Base-by-base conservation (phyloP, 1,140 invertebrate species). In the Batillaria attramentaria region DNA sequence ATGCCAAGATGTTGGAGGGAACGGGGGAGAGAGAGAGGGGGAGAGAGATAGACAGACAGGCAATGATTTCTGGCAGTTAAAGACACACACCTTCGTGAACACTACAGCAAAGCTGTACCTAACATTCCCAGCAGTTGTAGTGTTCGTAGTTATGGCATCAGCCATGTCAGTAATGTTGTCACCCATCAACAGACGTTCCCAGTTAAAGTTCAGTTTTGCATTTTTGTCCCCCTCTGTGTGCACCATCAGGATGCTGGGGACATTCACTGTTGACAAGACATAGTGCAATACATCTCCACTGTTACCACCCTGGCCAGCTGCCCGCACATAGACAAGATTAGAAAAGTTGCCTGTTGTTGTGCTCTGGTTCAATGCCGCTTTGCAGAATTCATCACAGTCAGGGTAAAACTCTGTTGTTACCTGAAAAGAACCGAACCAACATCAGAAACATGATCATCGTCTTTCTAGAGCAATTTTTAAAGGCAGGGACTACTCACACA, bases 271-370 rank as follows among this genome's bases (percentile, higher is more conserved):
- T 57, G 83, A 83, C 54, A 86, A 62, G 6, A 84, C 57, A 80
- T 83, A 87, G 65, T 85, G 84, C 66, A 86, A 75, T 24, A 75
- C 81, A 77, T 86, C 79, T 20, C 72, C 20, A 13, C 76, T 37
- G 20, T 78, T 80, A 5, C 33, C 57, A 31, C 85, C 83, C 57
- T 76, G 80, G 20, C 79, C 81, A 5, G 39, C 57, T 37, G 87
- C 83, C 57, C 77, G 80, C n/a, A 84, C 62, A 68, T 86, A 85
- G 16, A 83, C 83, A 24, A 87, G 33, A 43, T 81, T 84, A 39
- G 73, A 31, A 46, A 65, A 76, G 60, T 68, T 79, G 43, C 39
- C 62, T 1, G 16, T 41, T n/a, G 73, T 41, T n/a, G 28, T 50
- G 46, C 43, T 65, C 13, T 74, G 31, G 16, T 35, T 5, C 18